Percentiles rank a stretch among this genome's conserved stretches.
phyloP scores from a whole-genome alignment of 1,140 invertebrate species.

The Lycorma delicatula region DNA sequence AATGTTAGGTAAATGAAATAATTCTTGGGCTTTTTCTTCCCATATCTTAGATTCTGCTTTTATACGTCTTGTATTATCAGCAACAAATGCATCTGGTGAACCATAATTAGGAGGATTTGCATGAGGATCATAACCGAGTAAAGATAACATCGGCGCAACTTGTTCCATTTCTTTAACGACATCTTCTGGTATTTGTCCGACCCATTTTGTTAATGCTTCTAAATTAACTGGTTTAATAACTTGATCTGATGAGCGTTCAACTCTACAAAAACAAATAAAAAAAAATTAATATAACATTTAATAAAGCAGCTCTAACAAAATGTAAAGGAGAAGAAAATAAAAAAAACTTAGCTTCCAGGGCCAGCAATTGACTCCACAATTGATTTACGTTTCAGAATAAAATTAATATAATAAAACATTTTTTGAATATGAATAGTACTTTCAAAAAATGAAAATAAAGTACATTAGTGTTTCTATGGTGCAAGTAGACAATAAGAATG shows the following conservation, averaged over 20 bases:
- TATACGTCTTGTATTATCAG: conserved; percentile 61
- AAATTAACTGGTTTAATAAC: conserved; percentile 97
- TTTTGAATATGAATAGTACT: too few relatives aligned
- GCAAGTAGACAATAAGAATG: too few relatives aligned
- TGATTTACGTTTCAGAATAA: too few relatives aligned
- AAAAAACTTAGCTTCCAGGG: too few relatives aligned
- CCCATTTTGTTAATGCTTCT: conserved; percentile 95
- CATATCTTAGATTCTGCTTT: conserved; percentile 29
- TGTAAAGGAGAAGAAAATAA: too few relatives aligned
- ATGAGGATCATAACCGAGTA: conserved; percentile 86
- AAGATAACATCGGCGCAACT: conserved; percentile 61
- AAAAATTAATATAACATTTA: background rate
- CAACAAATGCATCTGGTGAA: conserved; percentile 71
- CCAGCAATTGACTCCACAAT: too few relatives aligned
- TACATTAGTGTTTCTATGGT: too few relatives aligned
- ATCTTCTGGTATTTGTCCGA: conserved; percentile 81
- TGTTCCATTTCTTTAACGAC: conserved; percentile 76
- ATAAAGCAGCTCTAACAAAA: background rate
- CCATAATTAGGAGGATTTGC: conserved; percentile 91
- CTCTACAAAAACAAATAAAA: conserved; percentile 50
- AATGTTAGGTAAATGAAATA: too few relatives aligned
- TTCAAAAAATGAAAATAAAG: too few relatives aligned
- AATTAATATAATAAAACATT: too few relatives aligned
- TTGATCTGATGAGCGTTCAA: conserved; percentile 96
- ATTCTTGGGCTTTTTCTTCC: conserved; percentile 22